Evolutionary conservation across 2,797 vertebrate species (phyloP).

Genomic region (Lacerta agilis): DNA sequence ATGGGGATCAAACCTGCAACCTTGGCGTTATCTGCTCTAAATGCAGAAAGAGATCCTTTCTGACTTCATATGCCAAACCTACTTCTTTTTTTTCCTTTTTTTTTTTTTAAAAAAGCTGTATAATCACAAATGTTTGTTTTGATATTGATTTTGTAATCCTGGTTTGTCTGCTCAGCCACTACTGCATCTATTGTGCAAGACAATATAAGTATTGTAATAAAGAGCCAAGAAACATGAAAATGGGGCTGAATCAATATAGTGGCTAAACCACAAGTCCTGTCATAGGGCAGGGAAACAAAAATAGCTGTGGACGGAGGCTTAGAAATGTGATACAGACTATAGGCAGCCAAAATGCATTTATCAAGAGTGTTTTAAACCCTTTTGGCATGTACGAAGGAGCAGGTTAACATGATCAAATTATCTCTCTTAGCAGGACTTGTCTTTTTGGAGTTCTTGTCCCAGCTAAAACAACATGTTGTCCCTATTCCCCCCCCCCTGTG

Average conservation of each 20-base stretch:
- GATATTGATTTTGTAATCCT: constrained; percentile 49
- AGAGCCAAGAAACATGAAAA: constrained; percentile 46
- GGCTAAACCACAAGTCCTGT: constrained; percentile 11
- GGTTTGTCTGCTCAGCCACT: constrained; percentile 12
- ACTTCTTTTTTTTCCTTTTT: background rate
- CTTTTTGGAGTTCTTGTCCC: too few species aligned
- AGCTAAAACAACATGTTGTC: background rate
- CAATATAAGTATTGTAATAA: constrained; percentile 51
- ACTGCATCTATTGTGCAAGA: constrained; percentile 48
- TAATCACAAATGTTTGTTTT: constrained; percentile 22
- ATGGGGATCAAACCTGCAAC: too few species aligned
- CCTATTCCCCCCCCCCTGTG: background rate
- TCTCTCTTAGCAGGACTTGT: background rate
- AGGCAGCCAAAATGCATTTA: background rate
- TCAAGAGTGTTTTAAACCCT: background rate
- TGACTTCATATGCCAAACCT: background rate
- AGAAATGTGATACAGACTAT: background rate
- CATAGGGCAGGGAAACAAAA: too few species aligned
- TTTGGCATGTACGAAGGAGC: background rate
- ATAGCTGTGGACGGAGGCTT: background rate
- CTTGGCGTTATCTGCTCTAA: background rate
- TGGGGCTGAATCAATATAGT: constrained; percentile 48
- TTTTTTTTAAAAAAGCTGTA: background rate
- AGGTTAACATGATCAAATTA: background rate
- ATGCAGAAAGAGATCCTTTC: background rate